Evolutionary conservation across 2,797 vertebrate species (phyloP).

Genomic region (Enteromius trimaculatus): DNA sequence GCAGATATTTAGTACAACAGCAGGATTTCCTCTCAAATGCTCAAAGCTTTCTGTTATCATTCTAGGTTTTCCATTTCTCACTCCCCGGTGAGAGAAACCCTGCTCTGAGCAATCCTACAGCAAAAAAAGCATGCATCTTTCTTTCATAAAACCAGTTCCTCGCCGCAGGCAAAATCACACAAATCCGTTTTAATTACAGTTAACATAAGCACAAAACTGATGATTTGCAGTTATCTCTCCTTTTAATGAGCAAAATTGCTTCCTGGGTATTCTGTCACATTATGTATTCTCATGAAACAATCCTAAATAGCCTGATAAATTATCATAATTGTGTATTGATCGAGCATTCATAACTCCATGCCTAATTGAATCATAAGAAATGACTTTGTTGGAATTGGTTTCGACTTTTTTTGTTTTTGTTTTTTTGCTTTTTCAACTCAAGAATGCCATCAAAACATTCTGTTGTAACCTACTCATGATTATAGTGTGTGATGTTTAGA

Average conservation of each 20-base stretch:
- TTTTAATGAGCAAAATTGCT: constrained; percentile 4
- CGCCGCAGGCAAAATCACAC: neutral
- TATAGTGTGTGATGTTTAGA: neutral
- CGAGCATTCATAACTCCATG: neutral
- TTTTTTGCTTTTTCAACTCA: neutral
- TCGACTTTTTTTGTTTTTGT: neutral
- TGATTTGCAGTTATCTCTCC: neutral
- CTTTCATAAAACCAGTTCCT: constrained; percentile 21
- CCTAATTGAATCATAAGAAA: neutral
- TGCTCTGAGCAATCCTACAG: constrained; percentile 9
- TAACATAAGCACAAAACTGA: constrained; percentile 3
- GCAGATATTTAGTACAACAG: neutral
- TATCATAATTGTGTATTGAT: neutral
- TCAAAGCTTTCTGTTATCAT: constrained; percentile 14
- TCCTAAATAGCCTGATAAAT: neutral
- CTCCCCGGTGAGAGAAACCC: constrained; percentile 11
- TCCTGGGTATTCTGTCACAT: neutral
- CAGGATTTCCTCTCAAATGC: constrained; percentile 26
- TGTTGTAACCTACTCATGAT: constrained; percentile 4
- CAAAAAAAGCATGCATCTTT: neutral
- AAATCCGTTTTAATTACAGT: constrained; percentile 2
- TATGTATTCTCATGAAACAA: neutral
- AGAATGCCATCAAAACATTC: constrained; percentile 29
- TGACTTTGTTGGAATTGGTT: neutral
- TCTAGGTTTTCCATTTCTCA: constrained; percentile 15